Conservation (phyloP, 2,113 vertebrate genomes). For the Abramis brama region DNA sequence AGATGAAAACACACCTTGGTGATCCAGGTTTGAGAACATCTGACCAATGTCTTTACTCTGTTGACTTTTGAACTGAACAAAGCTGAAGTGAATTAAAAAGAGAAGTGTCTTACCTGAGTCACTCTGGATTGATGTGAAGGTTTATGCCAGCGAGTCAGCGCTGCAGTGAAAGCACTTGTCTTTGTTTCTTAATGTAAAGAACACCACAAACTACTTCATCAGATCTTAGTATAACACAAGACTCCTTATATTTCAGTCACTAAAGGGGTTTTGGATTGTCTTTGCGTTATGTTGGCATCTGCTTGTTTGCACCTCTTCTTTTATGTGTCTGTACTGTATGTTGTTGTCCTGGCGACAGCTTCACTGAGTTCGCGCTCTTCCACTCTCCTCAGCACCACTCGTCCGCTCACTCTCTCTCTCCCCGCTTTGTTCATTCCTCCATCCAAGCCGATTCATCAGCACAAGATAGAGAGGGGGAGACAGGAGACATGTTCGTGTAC, state of each 20-base stretch:
- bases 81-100: neutral
- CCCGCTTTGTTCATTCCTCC: conserved; percentile 71
- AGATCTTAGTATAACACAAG: neutral
- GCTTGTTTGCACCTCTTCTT: conserved; percentile 16
- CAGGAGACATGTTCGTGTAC: neutral
- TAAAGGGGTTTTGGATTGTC: neutral
- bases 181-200: conserved; percentile 28
- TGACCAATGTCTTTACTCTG: neutral
- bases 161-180: conserved; percentile 23
- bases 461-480: conserved; percentile 56
- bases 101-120: conserved; percentile 34
- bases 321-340: conserved; percentile 17
- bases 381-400: conserved; percentile 45
- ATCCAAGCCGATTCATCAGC: conserved; percentile 67
- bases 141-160: neutral
- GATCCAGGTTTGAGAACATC: neutral
- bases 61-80: neutral
- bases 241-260: neutral
- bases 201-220: conserved; percentile 26
- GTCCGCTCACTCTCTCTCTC: conserved; percentile 57
- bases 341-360: conserved; percentile 76
- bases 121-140: neutral
- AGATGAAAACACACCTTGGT: neutral
- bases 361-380: conserved; percentile 65
- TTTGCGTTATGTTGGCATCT: neutral